A percentile compares a stretch with the other conserved stretches of the same genome.
Evolutionary conservation across 2,113 vertebrate species (phyloP).

Genomic region (Rhinichthys klamathensis): DNA sequence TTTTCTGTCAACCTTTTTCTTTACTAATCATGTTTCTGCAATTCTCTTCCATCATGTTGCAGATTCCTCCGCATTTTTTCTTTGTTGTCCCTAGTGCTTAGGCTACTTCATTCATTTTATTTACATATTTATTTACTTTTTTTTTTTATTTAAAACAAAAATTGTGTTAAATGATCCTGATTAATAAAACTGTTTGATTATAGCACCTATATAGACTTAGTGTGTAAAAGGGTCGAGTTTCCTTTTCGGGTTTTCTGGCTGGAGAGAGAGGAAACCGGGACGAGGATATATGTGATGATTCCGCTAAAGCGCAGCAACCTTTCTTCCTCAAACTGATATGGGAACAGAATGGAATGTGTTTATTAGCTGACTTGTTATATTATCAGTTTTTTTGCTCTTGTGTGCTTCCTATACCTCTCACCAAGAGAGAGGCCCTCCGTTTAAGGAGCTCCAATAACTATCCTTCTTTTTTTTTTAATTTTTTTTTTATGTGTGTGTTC

Average conservation of each 20-base stretch:
- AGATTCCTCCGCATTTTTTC: not conserved
- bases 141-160: not conserved
- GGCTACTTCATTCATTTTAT: not conserved
- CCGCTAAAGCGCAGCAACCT: slow-evolving; percentile 57
- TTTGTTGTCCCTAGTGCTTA: not conserved
- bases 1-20: slow-evolving; percentile 13
- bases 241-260: slow-evolving; percentile 24
- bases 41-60: not conserved
- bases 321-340: slow-evolving; percentile 30
- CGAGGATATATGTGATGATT: slow-evolving; percentile 57
- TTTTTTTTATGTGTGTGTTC: not conserved
- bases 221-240: slow-evolving; percentile 49
- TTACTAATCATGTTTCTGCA: not conserved
- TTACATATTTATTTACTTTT: not conserved
- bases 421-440: not conserved
- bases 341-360: slow-evolving; percentile 6
- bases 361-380: slow-evolving; percentile 18
- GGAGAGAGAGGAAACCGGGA: slow-evolving; percentile 52
- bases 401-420: slow-evolving; percentile 3
- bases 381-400: not conserved
- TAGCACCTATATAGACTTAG: not conserved
- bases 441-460: not conserved
- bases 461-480: not conserved
- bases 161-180: not conserved
- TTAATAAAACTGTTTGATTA: not conserved